These are phyloP conservation scores for Noctua pronuba DNA, from an alignment of 2,888 invertebrate genomes.

Conservation along the genomic window DNA sequence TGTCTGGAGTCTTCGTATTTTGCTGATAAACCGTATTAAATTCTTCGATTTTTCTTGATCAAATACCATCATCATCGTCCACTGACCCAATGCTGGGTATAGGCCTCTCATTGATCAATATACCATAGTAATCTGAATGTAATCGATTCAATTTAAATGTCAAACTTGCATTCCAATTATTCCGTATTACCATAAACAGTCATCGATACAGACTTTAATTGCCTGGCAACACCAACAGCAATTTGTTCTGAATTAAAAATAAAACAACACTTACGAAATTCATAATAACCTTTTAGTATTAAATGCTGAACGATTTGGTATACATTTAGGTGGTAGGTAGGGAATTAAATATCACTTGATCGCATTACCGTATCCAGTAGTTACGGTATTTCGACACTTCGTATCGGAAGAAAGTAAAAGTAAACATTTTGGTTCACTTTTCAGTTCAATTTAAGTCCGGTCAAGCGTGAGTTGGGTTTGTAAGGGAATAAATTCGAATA, in stretches of 20 bases:
- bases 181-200: constrained; percentile 33
- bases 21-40: not conserved
- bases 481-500: not conserved
- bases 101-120: too few species aligned
- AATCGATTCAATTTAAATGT: constrained; percentile 21
- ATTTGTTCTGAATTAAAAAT: constrained; percentile 46
- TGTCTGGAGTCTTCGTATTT: not conserved
- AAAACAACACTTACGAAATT: constrained; percentile 46
- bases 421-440: constrained; percentile 43
- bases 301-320: constrained; percentile 23
- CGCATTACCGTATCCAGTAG: constrained; percentile 34
- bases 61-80: not conserved
- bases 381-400: constrained; percentile 44
- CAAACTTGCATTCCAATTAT: constrained; percentile 29
- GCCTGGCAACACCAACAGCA: constrained; percentile 36
- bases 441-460: constrained; percentile 46
- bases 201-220: constrained; percentile 20
- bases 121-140: not conserved
- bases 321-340: constrained; percentile 43
- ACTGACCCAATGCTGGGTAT: not conserved
- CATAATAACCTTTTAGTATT: constrained; percentile 51
- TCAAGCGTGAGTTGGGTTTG: constrained; percentile 24
- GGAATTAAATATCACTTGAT: constrained; percentile 59
- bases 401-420: constrained; percentile 60
- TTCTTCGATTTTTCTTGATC: not conserved